phyloP scores from a whole-genome alignment of 2,888 invertebrate genomes.

The Yponomeuta malinellus region DNA sequence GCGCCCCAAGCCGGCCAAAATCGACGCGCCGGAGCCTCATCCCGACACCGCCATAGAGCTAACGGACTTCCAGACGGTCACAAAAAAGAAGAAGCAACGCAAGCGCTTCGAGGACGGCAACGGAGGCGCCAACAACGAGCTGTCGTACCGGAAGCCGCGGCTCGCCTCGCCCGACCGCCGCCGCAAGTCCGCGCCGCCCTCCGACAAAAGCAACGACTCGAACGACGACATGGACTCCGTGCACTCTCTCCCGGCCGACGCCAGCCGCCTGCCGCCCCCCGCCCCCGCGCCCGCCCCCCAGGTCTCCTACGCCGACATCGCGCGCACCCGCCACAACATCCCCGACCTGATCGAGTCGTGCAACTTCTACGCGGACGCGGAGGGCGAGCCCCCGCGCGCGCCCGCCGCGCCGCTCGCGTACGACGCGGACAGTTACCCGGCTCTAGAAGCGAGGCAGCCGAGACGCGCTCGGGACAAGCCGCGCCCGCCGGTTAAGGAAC shows the following conservation, averaged over 20 bases:
- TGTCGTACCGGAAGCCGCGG: constrained; percentile 19
- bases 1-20: constrained; percentile 16
- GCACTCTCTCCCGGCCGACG: constrained; percentile 79
- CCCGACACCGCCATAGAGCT: constrained; percentile 73
- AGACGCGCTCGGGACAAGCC: constrained; percentile 11
- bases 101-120: constrained; percentile 76
- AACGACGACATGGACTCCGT: constrained; percentile 89
- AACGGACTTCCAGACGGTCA: constrained; percentile 88
- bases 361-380: constrained; percentile 64
- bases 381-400: constrained; percentile 19
- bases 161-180: constrained; percentile 51
- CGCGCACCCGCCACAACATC: constrained; percentile 73
- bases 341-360: constrained; percentile 72
- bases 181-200: constrained; percentile 86
- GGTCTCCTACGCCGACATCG: constrained; percentile 89
- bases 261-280: constrained; percentile 41
- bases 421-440: constrained; percentile 49
- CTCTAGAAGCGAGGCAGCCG: constrained; percentile 38
- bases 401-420: constrained; percentile 23
- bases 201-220: constrained; percentile 88
- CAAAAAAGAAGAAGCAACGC: constrained; percentile 87
- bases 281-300: constrained; percentile 73
- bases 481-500: neutral
- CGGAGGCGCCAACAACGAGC: constrained; percentile 25
- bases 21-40: constrained; percentile 11